Base-by-base conservation (phyloP, 2,888 invertebrate species). In the Dinocampus coccinellae region DNA sequence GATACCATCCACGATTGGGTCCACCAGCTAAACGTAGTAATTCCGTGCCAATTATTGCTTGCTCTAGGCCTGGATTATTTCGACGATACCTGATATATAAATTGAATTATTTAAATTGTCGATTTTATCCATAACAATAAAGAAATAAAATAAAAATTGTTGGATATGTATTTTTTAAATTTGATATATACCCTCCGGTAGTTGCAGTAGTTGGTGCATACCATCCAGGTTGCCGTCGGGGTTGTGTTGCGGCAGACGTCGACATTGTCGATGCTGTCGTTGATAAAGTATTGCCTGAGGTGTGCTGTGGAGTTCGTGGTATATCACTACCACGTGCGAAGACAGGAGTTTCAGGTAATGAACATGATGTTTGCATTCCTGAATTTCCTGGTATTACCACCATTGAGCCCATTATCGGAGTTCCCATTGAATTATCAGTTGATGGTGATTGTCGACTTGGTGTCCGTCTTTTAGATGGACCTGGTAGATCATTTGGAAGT, bases 261-360 rank as follows among this genome's bases (percentile, higher is more conserved):
- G 80, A 79, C 16, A 77, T 69, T 16, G 67, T 72, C n/a, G 72
- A 63, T 29, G 67, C 66, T 53, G 70, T 70, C 34, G 70, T 70
- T 34, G 70, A 70, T 47, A 70, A 52, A 22, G 70, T 70, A 52
- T 65, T 65, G 34, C 87, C 84, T 1, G 70, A 60, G n/a, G 83
- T 82, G 65, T 91, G 90, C 74, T 94, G 95, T 4, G 95, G 95
- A 2, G 95, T 95, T 73, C 95, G 90, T 0, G 95, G 94, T 77
- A 95, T 93, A 87, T 95, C 95, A 88, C 94, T 86, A 70, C 94
- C 94, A 77, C 95, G 90, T 3, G 95, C 94, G 87, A 95, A 95
- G 74, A 95, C 95, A 0, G 95, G 95, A 0, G 95, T 95, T 89
- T 95, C 95, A n/a, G 95, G 95, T 72, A 95, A 89, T 82, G 95